These are phyloP conservation scores for Hetaerina titia DNA, from an alignment of 2,888 invertebrate species.

Conservation along the genomic window DNA sequence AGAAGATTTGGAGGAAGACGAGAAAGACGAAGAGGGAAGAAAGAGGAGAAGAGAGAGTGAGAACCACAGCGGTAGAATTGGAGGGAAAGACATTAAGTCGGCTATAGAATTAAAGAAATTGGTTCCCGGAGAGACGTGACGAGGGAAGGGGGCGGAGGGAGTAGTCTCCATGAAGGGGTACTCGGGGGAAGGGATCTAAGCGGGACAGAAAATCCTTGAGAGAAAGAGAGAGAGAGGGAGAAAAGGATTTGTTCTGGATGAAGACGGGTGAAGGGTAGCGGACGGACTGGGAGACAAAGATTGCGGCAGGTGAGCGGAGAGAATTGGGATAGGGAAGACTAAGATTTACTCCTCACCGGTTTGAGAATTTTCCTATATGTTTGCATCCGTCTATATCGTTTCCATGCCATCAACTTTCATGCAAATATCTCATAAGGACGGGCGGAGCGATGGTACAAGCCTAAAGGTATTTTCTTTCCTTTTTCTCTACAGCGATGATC, in stretches of 20 bases:
- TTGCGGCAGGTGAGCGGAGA: not conserved
- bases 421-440: not conserved
- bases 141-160: not conserved
- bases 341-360: not conserved
- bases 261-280: not conserved
- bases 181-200: not conserved
- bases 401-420: not conserved
- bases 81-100: slow-evolving; percentile 50
- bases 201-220: slow-evolving; percentile 24
- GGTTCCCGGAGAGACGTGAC: not conserved
- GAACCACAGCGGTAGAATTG: not conserved
- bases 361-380: not conserved
- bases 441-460: not conserved
- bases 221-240: not conserved
- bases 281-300: not conserved
- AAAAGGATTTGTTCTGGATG: slow-evolving; percentile 23
- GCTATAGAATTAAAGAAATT: slow-evolving; percentile 58
- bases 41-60: not conserved
- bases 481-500: too few relatives aligned
- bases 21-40: not conserved
- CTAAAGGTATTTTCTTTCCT: too few relatives aligned
- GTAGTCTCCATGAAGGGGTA: not conserved
- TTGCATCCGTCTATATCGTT: not conserved
- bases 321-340: not conserved
- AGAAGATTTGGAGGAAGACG: not conserved